These are phyloP conservation scores for Coracias cyanogaster DNA, from an alignment of 2,797 vertebrate genomes.

Conservation along the genomic window DNA sequence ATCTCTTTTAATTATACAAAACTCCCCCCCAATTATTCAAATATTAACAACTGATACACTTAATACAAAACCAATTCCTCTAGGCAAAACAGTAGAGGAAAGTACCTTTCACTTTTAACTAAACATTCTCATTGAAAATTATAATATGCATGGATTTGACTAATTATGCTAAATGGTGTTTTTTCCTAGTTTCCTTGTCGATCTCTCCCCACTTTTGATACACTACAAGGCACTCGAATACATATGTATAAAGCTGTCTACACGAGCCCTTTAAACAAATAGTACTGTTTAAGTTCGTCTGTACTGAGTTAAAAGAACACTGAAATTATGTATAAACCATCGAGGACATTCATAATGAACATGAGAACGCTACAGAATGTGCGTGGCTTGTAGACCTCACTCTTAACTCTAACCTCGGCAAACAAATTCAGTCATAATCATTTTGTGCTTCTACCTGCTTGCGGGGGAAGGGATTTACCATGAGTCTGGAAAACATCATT, in stretches of 20 bases:
- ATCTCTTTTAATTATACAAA: constrained; percentile 21
- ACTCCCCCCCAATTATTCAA: background rate
- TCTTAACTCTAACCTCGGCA: background rate
- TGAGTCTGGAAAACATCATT: background rate
- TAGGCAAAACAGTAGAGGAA: background rate
- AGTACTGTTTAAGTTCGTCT: background rate
- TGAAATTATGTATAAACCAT: background rate
- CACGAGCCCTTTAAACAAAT: background rate
- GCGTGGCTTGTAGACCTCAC: background rate
- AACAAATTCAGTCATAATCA: background rate
- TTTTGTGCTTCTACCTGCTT: background rate
- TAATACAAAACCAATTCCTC: constrained; percentile 25
- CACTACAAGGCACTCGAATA: background rate
- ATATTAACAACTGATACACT: constrained; percentile 32
- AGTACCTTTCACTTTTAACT: background rate
- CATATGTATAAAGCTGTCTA: background rate
- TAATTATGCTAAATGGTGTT: background rate
- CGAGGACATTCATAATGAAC: constrained; percentile 25
- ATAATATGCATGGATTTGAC: background rate
- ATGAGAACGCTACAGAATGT: background rate
- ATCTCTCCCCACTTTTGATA: background rate
- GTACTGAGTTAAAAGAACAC: background rate
- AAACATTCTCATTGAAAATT: background rate
- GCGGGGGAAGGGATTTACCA: background rate
- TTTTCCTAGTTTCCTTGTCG: background rate